Evolutionary conservation across 2,797 vertebrate species (phyloP).

Genomic region (Poecilia picta): DNA sequence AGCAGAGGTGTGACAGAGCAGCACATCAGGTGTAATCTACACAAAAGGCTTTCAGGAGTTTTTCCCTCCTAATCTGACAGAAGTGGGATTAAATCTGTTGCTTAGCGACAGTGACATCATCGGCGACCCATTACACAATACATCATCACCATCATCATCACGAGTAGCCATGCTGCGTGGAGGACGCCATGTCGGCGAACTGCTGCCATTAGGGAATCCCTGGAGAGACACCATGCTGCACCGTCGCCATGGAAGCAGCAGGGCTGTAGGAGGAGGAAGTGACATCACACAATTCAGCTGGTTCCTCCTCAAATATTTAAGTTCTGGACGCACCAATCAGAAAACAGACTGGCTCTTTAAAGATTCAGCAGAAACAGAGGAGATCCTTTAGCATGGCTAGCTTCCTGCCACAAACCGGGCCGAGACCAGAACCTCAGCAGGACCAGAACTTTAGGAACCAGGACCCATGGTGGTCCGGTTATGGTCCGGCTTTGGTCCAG

Average conservation of each 20-base stretch:
- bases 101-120: conserved; percentile 50
- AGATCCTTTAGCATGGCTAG: not conserved
- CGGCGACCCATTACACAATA: conserved; percentile 45
- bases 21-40: conserved; percentile 39
- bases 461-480: no score
- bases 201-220: no score
- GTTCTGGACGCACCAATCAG: not conserved
- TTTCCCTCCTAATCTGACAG: conserved; percentile 48
- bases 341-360: no score
- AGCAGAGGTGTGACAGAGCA: conserved; percentile 3
- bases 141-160: conserved; percentile 17
- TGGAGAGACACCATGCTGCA: no score
- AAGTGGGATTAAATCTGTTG: conserved; percentile 57
- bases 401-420: not conserved
- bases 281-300: not conserved
- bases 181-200: not conserved
- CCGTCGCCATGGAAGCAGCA: not conserved
- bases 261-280: not conserved
- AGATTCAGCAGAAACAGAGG: not conserved
- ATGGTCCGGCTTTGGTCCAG: no score
- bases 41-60: conserved; percentile 43
- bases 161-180: not conserved
- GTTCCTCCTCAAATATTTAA: not conserved
- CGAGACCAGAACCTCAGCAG: not conserved
- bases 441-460: not conserved